Percentiles rank a stretch among this genome's conserved stretches.
Evolutionary conservation across 2,888 invertebrate species (phyloP).

Genomic region (Anticlea derivata): DNA sequence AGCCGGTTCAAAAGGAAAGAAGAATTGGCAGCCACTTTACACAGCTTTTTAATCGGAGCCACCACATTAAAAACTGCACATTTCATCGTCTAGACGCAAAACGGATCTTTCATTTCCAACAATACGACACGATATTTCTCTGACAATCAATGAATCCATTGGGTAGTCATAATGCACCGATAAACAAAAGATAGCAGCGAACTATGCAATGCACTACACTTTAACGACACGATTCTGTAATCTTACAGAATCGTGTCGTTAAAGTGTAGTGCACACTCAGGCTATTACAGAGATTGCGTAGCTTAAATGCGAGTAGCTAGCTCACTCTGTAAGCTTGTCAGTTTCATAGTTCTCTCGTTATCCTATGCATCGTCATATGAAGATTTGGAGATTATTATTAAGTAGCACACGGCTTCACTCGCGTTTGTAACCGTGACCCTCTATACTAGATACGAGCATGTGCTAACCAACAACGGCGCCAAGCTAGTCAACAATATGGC

Average conservation of each 20-base stretch:
- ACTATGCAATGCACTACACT: neutral
- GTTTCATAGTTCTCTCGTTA: no score
- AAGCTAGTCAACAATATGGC: no score
- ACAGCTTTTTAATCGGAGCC: slow-evolving; percentile 15
- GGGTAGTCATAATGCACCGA: neutral
- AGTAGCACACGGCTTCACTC: no score
- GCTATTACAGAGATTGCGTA: slow-evolving; percentile 7
- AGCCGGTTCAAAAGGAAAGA: neutral
- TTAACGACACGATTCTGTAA: no score
- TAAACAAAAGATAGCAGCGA: neutral
- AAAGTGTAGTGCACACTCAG: slow-evolving; percentile 7
- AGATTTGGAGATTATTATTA: no score
- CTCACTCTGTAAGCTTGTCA: neutral
- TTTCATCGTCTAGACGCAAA: slow-evolving; percentile 34
- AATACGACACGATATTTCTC: slow-evolving; percentile 15
- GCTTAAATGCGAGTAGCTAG: neutral
- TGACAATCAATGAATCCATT: neutral
- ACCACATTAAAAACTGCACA: slow-evolving; percentile 26
- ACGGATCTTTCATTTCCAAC: slow-evolving; percentile 16
- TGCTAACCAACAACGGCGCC: no score
- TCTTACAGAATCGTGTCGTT: slow-evolving; percentile 5
- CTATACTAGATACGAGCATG: no score
- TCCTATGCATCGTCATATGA: no score
- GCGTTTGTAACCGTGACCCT: no score
- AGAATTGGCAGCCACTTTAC: slow-evolving; percentile 1